Base-by-base conservation (phyloP, 2,888 invertebrate species). In the Meghimatium bilineatum region DNA sequence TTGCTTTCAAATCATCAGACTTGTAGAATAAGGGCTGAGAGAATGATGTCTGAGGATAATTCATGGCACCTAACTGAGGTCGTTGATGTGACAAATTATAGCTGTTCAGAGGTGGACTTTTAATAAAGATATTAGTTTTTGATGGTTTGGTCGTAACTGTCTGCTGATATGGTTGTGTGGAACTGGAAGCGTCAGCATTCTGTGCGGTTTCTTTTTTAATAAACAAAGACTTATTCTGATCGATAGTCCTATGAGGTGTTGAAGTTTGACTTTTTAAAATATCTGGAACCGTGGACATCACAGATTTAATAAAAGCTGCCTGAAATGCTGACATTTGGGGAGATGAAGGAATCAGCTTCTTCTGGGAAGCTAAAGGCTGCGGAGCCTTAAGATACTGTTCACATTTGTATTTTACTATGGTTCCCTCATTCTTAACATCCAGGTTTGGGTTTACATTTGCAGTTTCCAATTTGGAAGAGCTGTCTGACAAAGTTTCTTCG, bases 311-410 rank as follows among this genome's bases (percentile, higher is more conserved):
- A 14, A 72, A 72, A n/a, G 72, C 44, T 29, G 20, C 44, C 14
- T 72, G 72, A 72, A 72, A 72, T n/a, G 72, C n/a, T 38, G 38
- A 71, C 36, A 67, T 20, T 67, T 20, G 20, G 12, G 44, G 44
- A 44, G 44, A 12, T 44, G 44, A 12, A 38, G 63, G 63, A 26
- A 29, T 63, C 10, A 29, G 10, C 63, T 63, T 63, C 63, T 63
- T 12, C 5, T 29, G 63, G 1, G n/a, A 5, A n/a, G 44, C 38
- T 66, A 12, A 23, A 34, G 69, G 56, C 66, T 56, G 76, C 3
- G 82, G 82, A 12, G 34, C 38, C 49, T 52, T 77, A 1, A 82
- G 77, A 69, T 82, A 82, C 26, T 74, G 38, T 32, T 82, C 77
- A 69, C 52, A 44, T 23, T 66, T 77, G 34, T 76, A 14, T 29